phyloP scores from a whole-genome alignment of 2,113 vertebrate genomes.

The Syrmaticus mikado region DNA sequence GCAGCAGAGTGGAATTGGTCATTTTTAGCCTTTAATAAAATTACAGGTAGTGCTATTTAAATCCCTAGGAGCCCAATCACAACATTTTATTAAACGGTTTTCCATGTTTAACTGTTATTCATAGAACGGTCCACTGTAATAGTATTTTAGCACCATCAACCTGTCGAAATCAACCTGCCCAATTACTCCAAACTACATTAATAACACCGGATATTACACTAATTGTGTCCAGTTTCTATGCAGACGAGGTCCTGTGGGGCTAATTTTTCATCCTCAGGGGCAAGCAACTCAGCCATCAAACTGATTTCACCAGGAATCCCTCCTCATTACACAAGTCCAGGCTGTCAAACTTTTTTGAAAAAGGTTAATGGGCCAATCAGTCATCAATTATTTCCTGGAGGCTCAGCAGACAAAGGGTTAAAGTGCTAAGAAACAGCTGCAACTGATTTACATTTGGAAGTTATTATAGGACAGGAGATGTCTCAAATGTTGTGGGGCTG shows the following conservation, averaged over 20 bases:
- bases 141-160: conserved; percentile 83
- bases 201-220: conserved; percentile 80
- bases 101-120: conserved; percentile 72
- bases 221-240: conserved; percentile 85
- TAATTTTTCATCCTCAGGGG: conserved; percentile 78
- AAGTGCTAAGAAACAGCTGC: conserved; percentile 61
- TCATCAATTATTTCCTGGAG: conserved; percentile 82
- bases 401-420: conserved; percentile 77
- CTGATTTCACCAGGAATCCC: conserved; percentile 76
- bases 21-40: background rate
- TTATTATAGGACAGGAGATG: conserved; percentile 69
- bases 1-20: background rate
- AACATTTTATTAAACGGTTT: conserved; percentile 74
- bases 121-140: conserved; percentile 77
- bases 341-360: conserved; percentile 77
- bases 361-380: conserved; percentile 91
- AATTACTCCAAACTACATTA: conserved; percentile 83
- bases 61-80: conserved; percentile 74
- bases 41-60: conserved; percentile 42
- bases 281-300: conserved; percentile 71
- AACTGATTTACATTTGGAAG: conserved; percentile 76
- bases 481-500: conserved; percentile 2
- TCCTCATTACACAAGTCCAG: conserved; percentile 78
- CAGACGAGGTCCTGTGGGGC: conserved; percentile 78
- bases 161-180: conserved; percentile 84